Conservation (phyloP, 2,888 invertebrate species). For the Cataglyphis altisquamis region DNA sequence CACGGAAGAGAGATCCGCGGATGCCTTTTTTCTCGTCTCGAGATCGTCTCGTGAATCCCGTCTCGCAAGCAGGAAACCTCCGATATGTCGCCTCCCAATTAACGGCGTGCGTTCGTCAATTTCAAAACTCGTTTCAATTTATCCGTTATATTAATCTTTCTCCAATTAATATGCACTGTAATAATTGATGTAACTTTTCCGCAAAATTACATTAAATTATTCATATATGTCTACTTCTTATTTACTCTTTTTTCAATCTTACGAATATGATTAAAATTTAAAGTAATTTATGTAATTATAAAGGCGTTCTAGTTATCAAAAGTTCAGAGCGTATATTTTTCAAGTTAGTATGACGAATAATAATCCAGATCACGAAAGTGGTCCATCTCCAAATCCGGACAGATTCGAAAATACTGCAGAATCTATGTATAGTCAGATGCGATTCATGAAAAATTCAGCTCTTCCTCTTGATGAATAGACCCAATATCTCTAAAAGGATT, state of each 20-base stretch:
- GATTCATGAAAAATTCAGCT: conserved; percentile 24
- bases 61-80: conserved; percentile 13
- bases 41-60: not conserved
- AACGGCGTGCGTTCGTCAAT: conserved; percentile 16
- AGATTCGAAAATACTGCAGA: not conserved
- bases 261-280: not conserved
- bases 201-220: not conserved
- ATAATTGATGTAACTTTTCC: not conserved
- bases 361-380: not conserved
- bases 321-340: not conserved
- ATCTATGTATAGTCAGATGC: conserved; percentile 1
- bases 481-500: not conserved
- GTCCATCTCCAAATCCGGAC: not conserved
- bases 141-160: not conserved
- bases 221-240: not conserved
- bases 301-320: not conserved
- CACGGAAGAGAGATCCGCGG: conserved; percentile 57
- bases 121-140: conserved; percentile 27
- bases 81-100: not conserved
- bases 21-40: conserved; percentile 1
- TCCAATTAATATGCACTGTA: not conserved
- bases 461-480: not conserved
- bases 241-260: not conserved
- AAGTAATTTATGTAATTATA: not conserved
- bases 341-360: not conserved